A percentile compares a stretch with the other conserved stretches of the same genome.
These are phyloP conservation scores for Lamellibrachia columna DNA, from an alignment of 2,888 invertebrate genomes.

Conservation along the genomic window DNA sequence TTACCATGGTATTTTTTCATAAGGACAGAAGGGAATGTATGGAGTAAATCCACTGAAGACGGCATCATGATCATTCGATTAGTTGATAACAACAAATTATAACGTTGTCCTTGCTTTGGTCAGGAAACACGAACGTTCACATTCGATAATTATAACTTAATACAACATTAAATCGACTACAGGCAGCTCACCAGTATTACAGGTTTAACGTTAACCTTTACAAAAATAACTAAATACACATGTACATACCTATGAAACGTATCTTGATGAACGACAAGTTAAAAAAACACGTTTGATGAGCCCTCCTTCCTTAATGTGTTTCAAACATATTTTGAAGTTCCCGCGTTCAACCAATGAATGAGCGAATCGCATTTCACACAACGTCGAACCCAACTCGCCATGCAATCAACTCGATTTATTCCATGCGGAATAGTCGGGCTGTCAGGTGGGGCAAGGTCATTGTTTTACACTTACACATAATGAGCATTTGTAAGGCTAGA, in stretches of 20 bases:
- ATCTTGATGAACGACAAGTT: background rate
- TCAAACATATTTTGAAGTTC: background rate
- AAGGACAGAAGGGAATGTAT: too few relatives aligned
- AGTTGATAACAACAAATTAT: too few relatives aligned
- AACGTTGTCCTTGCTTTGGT: too few relatives aligned
- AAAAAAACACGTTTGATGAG: background rate
- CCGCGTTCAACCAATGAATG: constrained; percentile 1
- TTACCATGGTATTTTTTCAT: too few relatives aligned
- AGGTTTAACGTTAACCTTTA: background rate
- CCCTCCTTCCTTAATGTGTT: background rate
- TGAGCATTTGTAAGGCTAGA: too few relatives aligned
- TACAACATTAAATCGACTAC: background rate
- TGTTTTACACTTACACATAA: too few relatives aligned
- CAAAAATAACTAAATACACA: background rate
- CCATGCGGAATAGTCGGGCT: too few relatives aligned
- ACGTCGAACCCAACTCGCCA: background rate
- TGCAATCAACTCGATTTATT: background rate
- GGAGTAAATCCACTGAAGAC: too few relatives aligned
- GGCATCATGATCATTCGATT: too few relatives aligned
- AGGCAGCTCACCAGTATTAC: background rate
- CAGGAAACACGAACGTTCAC: too few relatives aligned
- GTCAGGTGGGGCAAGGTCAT: too few relatives aligned
- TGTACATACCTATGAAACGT: background rate
- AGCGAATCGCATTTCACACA: background rate
- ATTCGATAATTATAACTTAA: background rate